phyloP scores from a whole-genome alignment of 2,888 invertebrate genomes.

The Caenorhabditis angaria region DNA sequence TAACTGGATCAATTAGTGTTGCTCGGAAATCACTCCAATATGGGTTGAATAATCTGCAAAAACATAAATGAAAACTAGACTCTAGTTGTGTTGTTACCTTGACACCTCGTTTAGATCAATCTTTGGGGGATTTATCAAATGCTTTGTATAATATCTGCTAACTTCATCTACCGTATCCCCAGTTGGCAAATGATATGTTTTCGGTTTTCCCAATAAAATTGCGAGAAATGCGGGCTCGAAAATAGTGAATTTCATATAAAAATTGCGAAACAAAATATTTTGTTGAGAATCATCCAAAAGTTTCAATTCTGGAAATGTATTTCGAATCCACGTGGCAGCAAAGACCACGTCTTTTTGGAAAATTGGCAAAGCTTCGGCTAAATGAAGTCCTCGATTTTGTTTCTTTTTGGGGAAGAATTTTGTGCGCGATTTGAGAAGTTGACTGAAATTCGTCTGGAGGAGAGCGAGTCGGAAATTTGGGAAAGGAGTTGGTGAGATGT shows the following conservation, averaged over 20 bases:
- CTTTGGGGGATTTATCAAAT: slow-evolving; percentile 17
- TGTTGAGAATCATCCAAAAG: slow-evolving; percentile 12
- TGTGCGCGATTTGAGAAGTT: slow-evolving; percentile 21
- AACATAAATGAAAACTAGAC: too few species aligned
- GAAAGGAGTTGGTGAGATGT: background rate
- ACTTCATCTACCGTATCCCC: slow-evolving; percentile 34
- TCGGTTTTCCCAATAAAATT: slow-evolving; percentile 24
- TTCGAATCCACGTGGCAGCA: slow-evolving; percentile 20
- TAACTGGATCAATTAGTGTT: slow-evolving; percentile 30
- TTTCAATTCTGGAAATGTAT: slow-evolving; percentile 16
- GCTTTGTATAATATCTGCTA: slow-evolving; percentile 28
- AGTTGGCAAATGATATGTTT: slow-evolving; percentile 31
- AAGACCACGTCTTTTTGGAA: slow-evolving; percentile 31
- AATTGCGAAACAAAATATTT: slow-evolving; percentile 22
- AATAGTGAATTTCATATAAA: slow-evolving; percentile 31
- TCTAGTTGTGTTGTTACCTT: slow-evolving; percentile 10
- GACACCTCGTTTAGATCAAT: slow-evolving; percentile 25
- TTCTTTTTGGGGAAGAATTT: slow-evolving; percentile 10
- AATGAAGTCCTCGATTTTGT: slow-evolving; percentile 11
- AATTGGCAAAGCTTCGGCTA: slow-evolving; percentile 25
- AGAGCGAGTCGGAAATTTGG: slow-evolving; percentile 12
- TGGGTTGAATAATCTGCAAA: slow-evolving; percentile 27
- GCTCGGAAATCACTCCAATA: slow-evolving; percentile 33
- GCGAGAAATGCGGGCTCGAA: slow-evolving; percentile 31
- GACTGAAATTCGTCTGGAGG: slow-evolving; percentile 19